These are phyloP conservation scores for Gallirallus australis DNA, from an alignment of 2,797 vertebrate species.

Conservation along the genomic window DNA sequence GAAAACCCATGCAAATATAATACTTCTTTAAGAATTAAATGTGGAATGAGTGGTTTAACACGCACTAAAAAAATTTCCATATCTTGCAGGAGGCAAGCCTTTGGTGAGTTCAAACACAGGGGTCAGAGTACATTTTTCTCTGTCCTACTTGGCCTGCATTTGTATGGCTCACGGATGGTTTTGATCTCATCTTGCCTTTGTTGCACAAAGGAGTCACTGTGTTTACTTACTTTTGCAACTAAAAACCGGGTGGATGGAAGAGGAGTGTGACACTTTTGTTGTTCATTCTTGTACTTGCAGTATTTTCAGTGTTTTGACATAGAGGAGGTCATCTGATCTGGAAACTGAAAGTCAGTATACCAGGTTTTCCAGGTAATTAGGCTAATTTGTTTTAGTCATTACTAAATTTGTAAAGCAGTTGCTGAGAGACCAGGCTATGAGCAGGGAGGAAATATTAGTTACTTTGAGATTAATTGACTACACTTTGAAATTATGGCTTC, in stretches of 20 bases:
- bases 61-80: neutral
- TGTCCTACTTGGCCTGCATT: neutral
- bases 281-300: neutral
- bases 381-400: neutral
- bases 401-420: neutral
- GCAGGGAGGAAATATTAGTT: neutral
- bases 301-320: neutral
- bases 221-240: neutral
- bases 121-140: neutral
- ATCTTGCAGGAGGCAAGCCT: neutral
- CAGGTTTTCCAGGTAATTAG: neutral
- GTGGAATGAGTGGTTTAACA: neutral
- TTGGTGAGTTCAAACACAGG: neutral
- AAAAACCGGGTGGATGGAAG: fast-evolving
- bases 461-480: neutral
- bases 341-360: neutral
- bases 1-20: neutral
- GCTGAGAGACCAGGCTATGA: neutral
- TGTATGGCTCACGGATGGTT: neutral
- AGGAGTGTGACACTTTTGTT: neutral
- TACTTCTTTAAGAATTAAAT: neutral
- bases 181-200: neutral
- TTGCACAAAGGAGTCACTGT: neutral
- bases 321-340: neutral
- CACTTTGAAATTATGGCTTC: neutral